These are phyloP conservation scores for Drosophila sulfurigaster DNA, from an alignment of 1,140 invertebrate genomes.

Conservation along the genomic window DNA sequence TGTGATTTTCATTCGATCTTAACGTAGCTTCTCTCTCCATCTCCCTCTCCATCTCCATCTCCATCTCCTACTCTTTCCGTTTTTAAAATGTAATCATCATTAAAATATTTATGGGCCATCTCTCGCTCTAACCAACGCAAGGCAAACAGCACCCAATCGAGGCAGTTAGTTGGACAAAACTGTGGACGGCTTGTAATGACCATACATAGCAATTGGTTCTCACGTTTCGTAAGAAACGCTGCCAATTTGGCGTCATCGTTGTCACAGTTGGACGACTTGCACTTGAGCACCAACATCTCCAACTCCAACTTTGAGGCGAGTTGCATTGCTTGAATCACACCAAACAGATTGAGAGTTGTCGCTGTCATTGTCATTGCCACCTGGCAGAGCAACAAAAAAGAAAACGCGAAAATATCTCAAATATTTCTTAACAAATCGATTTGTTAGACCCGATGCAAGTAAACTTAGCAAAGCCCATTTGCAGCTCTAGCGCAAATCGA, in stretches of 20 bases:
- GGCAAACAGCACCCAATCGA: constrained; percentile 15
- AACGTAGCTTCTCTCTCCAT: constrained; percentile 9
- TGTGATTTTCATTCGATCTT: constrained; percentile 76
- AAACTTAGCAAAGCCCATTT: neutral
- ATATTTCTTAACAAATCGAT: constrained; percentile 10
- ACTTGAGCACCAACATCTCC: constrained; percentile 25
- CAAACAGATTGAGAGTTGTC: constrained; percentile 18
- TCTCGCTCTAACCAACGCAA: constrained; percentile 61
- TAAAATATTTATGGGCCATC: constrained; percentile 80
- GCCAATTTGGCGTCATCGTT: constrained; percentile 82
- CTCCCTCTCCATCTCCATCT: neutral
- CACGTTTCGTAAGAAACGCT: constrained; percentile 71
- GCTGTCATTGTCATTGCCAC: constrained; percentile 60
- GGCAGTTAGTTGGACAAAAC: constrained; percentile 41
- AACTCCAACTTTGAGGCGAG: neutral
- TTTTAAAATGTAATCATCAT: constrained; percentile 84
- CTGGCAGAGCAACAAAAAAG: constrained; percentile 23
- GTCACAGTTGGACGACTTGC: constrained; percentile 54
- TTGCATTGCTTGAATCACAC: constrained; percentile 23
- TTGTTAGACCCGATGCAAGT: neutral
- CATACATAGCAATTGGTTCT: constrained; percentile 84
- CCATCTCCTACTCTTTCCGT: constrained; percentile 32
- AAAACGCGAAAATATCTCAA: constrained; percentile 11
- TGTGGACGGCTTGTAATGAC: constrained; percentile 80
- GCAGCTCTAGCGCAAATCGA: neutral